Evolutionary conservation across 2,888 invertebrate species (phyloP).

Genomic region (Horisme vitalbata): DNA sequence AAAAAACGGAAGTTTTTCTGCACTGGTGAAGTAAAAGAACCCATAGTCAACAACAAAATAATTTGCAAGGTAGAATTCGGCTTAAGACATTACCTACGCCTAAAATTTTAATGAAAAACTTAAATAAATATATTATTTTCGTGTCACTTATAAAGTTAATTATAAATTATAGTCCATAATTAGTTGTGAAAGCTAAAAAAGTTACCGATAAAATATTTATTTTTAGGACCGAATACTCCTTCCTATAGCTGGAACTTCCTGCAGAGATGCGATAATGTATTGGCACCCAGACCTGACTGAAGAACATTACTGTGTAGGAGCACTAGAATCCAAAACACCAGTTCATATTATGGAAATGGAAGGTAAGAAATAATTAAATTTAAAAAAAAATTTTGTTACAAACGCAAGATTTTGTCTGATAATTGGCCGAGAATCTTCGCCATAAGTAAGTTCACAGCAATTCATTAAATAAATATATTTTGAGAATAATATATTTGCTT

Average conservation of each 20-base stretch:
- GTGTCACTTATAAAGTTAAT: too few relatives aligned
- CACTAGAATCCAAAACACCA: constrained; percentile 66
- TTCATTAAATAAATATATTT: too few relatives aligned
- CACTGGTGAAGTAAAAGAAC: constrained; percentile 76
- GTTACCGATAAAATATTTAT: too few relatives aligned
- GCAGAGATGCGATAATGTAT: constrained; percentile 77
- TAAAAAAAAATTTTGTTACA: too few relatives aligned
- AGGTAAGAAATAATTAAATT: constrained; percentile 44
- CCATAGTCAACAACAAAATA: constrained; percentile 76
- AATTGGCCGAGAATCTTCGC: too few relatives aligned
- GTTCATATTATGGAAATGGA: constrained; percentile 73
- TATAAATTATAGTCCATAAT: too few relatives aligned
- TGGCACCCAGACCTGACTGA: constrained; percentile 76
- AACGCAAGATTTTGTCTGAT: too few relatives aligned
- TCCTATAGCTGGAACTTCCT: constrained; percentile 72
- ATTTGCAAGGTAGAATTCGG: constrained; percentile 73
- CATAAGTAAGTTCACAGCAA: too few relatives aligned
- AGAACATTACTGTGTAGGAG: constrained; percentile 76
- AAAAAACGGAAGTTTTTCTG: constrained; percentile 77
- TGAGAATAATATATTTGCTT: too few relatives aligned
- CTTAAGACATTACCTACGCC: too few relatives aligned
- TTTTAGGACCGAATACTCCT: constrained; percentile 69
- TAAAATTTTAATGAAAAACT: too few relatives aligned
- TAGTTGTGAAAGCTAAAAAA: background rate
- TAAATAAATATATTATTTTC: too few relatives aligned